A percentile compares a stretch with the other conserved stretches of the same genome.
These are phyloP conservation scores for Montipora efflorescens DNA, from an alignment of 64 coral and sea anemone genomes.

Conservation along the genomic window DNA sequence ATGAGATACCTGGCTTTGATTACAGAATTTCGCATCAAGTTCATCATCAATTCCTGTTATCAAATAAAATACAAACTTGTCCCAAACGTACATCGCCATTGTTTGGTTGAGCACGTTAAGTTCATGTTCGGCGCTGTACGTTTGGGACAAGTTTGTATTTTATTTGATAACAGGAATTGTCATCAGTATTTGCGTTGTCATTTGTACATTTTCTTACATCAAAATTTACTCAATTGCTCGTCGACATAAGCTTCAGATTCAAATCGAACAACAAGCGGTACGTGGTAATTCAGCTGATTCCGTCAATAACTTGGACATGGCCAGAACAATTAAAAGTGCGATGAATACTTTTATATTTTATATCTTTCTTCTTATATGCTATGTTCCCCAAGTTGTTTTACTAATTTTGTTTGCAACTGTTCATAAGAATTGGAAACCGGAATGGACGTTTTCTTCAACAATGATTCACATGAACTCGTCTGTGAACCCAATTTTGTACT, in stretches of 20 bases:
- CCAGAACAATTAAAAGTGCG: not conserved
- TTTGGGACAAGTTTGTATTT: too few species aligned
- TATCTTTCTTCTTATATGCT: not conserved
- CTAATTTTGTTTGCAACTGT: not conserved
- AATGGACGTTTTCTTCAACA: not conserved
- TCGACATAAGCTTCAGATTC: too few species aligned
- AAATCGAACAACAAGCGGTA: too few species aligned
- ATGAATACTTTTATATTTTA: not conserved
- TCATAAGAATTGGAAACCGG: not conserved
- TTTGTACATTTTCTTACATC: too few species aligned
- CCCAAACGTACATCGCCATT: too few species aligned
- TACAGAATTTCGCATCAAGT: not conserved
- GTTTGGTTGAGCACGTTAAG: not conserved
- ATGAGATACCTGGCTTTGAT: not conserved
- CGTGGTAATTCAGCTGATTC: not conserved
- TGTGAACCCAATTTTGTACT: not conserved
- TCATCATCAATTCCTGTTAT: too few species aligned
- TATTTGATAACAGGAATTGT: too few species aligned
- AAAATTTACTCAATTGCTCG: too few species aligned
- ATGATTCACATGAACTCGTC: not conserved
- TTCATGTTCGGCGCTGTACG: too few species aligned
- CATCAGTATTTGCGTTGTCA: too few species aligned
- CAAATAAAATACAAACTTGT: too few species aligned
- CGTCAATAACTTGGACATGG: not conserved
- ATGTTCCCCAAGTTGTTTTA: not conserved